Conservation (phyloP, 2,113 vertebrate species). For the Bucco capensis region DNA sequence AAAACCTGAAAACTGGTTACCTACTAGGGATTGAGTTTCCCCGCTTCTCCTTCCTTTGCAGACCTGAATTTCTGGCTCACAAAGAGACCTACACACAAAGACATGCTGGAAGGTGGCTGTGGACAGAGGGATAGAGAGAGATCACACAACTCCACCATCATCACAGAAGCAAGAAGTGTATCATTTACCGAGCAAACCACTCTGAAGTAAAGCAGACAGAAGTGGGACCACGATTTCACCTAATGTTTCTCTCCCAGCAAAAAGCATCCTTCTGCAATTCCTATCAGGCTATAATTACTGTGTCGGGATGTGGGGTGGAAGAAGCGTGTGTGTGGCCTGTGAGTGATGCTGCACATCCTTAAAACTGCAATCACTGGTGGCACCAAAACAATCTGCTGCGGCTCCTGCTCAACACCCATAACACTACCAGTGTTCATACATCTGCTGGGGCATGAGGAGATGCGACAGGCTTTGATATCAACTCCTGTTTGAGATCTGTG, state of each 20-base stretch:
- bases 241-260: not conserved
- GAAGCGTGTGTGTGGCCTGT: not conserved
- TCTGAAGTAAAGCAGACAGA: not conserved
- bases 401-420: not conserved
- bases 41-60: not conserved
- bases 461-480: not conserved
- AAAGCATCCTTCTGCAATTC: not conserved
- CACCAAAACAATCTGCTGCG: fast-evolving
- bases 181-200: not conserved
- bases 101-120: not conserved
- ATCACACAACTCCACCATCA: not conserved
- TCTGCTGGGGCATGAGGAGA: not conserved
- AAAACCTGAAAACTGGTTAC: not conserved
- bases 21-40: not conserved
- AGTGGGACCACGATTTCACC: not conserved
- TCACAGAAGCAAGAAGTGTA: not conserved
- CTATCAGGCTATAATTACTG: not conserved
- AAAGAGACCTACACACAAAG: not conserved
- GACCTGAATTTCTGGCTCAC: not conserved
- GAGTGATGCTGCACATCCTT: not conserved
- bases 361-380: fast-evolving
- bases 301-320: not conserved
- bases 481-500: not conserved
- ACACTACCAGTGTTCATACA: not conserved
- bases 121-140: not conserved